phyloP scores from a whole-genome alignment of 2,113 vertebrate genomes.

The Paedocypris sp. region DNA sequence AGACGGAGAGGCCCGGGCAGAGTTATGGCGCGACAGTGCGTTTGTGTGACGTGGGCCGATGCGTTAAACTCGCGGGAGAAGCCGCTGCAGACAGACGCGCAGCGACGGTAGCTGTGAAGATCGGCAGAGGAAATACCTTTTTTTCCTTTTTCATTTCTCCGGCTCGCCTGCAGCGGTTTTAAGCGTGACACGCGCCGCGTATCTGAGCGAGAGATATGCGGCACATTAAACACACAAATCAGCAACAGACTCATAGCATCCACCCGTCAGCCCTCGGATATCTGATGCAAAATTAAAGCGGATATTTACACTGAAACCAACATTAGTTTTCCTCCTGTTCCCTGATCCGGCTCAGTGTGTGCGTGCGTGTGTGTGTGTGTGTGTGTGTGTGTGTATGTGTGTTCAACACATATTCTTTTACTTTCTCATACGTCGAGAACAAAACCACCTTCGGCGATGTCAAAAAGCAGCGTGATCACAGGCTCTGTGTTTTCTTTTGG shows the following conservation, averaged over 20 bases:
- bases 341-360: neutral
- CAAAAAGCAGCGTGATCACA: slow-evolving; percentile 13
- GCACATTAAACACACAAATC: slow-evolving; percentile 40
- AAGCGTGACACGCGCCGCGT: slow-evolving; percentile 30
- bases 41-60: slow-evolving; percentile 38
- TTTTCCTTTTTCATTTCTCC: slow-evolving; percentile 29
- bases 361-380: neutral
- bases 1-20: slow-evolving; percentile 35
- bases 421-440: slow-evolving; percentile 3
- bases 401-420: slow-evolving; percentile 10
- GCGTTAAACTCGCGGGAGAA: slow-evolving; percentile 28
- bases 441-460: neutral
- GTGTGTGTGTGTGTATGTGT: neutral
- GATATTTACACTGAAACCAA: slow-evolving; percentile 12
- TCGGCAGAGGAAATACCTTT: slow-evolving; percentile 36
- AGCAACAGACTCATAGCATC: slow-evolving; percentile 10
- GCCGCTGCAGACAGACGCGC: neutral
- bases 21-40: slow-evolving; percentile 31
- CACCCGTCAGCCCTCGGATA: slow-evolving; percentile 6
- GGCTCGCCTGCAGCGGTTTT: slow-evolving; percentile 38
- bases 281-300: slow-evolving; percentile 37
- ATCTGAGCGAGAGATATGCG: slow-evolving; percentile 34
- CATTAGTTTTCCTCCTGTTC: slow-evolving; percentile 4
- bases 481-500: neutral
- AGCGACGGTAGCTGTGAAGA: slow-evolving; percentile 30